A percentile compares a stretch with the other conserved stretches of the same genome.
phyloP scores from a whole-genome alignment of 2,888 invertebrate species.

The Chaitophorus viminalis region DNA sequence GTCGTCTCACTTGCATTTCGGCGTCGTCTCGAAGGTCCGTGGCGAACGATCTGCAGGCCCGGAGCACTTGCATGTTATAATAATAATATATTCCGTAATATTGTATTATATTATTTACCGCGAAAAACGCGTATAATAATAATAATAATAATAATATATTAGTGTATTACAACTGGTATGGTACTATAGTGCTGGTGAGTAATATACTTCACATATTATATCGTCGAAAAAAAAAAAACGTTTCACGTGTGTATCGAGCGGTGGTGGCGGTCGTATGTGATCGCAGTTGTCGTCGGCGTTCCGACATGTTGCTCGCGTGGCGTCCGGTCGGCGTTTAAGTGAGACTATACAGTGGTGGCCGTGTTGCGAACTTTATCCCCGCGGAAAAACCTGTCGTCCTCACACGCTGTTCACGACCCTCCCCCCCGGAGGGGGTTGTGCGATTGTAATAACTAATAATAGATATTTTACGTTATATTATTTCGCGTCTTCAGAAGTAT shows the following conservation, averaged over 20 bases:
- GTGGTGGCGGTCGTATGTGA: neutral
- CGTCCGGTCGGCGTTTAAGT: conserved; percentile 34
- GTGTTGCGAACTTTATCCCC: neutral
- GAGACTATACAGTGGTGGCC: neutral
- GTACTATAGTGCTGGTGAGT: too few relatives aligned
- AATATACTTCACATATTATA: too few relatives aligned
- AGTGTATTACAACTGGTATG: too few relatives aligned
- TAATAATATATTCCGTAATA: too few relatives aligned
- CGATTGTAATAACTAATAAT: too few relatives aligned
- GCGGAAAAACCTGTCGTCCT: neutral
- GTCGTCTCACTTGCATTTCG: conserved; percentile 10
- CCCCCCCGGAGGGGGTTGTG: too few relatives aligned
- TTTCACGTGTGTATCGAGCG: neutral
- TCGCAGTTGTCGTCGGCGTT: neutral
- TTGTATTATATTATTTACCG: too few relatives aligned
- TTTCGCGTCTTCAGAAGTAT: too few relatives aligned
- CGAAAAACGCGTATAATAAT: too few relatives aligned
- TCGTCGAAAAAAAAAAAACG: neutral
- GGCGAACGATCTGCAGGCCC: neutral
- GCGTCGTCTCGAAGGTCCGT: neutral
- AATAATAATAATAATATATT: too few relatives aligned
- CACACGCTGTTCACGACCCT: too few relatives aligned
- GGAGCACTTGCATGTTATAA: conserved; percentile 23
- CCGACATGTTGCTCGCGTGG: conserved; percentile 25
- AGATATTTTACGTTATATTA: too few relatives aligned